Conservation (phyloP, 2,113 vertebrate species). For the Hippopotamus amphibius region DNA sequence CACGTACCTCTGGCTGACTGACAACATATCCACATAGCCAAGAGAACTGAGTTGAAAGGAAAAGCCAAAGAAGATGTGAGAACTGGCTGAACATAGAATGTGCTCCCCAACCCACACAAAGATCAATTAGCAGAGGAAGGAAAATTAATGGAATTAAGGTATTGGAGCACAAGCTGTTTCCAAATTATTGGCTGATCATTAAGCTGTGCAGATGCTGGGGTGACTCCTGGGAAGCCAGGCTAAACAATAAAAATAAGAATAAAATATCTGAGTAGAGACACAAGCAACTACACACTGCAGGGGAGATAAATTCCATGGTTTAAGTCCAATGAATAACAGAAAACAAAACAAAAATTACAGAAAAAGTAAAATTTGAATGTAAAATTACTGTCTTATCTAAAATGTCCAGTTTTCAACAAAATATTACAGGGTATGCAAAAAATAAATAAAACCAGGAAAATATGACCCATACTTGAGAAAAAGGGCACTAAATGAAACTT, state of each 20-base stretch:
- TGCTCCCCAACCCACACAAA: neutral
- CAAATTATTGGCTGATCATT: neutral
- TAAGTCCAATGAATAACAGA: neutral
- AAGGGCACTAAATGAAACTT: neutral
- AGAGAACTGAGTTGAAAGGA: neutral
- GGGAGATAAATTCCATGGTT: neutral
- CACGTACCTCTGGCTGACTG: neutral
- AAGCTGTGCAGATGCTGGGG: neutral
- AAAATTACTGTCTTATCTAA: neutral
- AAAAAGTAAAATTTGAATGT: neutral
- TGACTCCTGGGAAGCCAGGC: neutral
- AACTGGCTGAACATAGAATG: neutral
- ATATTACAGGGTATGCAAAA: neutral
- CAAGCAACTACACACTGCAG: neutral
- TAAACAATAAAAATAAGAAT: neutral
- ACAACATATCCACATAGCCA: neutral
- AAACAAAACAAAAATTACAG: neutral
- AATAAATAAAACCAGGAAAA: neutral
- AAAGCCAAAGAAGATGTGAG: neutral
- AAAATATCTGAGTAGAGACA: neutral
- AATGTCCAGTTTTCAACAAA: neutral
- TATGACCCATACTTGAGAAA: neutral
- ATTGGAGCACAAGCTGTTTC: neutral
- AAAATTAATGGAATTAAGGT: neutral
- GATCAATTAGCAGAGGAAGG: neutral